Evolutionary conservation across 2,888 invertebrate species (phyloP), one percentile per base, ranked within the genome.

Genomic region (Marronus borbonicus): DNA sequence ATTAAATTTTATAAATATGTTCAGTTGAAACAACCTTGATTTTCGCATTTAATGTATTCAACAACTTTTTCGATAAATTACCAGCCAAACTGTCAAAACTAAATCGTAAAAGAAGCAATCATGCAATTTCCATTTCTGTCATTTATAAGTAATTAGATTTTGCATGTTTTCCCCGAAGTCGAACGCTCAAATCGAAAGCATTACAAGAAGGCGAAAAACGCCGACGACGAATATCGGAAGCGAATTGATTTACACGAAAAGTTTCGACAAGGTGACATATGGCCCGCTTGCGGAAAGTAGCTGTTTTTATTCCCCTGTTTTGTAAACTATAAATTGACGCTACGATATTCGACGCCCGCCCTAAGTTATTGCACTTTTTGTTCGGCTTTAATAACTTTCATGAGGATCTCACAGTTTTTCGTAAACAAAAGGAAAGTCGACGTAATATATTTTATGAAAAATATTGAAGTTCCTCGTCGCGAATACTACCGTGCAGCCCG

Each of bases 201-300:
- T 12, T 44, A 58, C 12, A 74, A 44, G 36, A 44, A 36, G 24
- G 20, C 12, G 62, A 49, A 64, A 75, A 64, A 70, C 50, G 31
- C 55, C 70, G 24, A 70, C 31, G 24, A 65, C 68, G 68, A 50
- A 50, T 68, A 68, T 50, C 68, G 68, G 50, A 66, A 64, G 65
- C 72, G 77, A 77, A 65, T 77, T 78, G 78, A 78, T 78, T 78
- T 78, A 76, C 77, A 65, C 76, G 78, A 69, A 76, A 78, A 78
- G 76, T 76, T 78, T 69, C 74, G 76, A 76, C 78, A 65, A 52
- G 72, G 76, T 78, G 78, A 78, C 78, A 78, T 78, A 78, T 78
- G 78, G 78, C 76, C 62, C 28, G 52, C 65, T 76, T 50, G 49
- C 72, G 28, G 72, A 65, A 77, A 77, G 62, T 70, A 65, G 72